Percentiles rank a stretch among this genome's conserved stretches.
phyloP scores from a whole-genome alignment of 2,797 vertebrate genomes.

The Leptodactylus fallax region DNA sequence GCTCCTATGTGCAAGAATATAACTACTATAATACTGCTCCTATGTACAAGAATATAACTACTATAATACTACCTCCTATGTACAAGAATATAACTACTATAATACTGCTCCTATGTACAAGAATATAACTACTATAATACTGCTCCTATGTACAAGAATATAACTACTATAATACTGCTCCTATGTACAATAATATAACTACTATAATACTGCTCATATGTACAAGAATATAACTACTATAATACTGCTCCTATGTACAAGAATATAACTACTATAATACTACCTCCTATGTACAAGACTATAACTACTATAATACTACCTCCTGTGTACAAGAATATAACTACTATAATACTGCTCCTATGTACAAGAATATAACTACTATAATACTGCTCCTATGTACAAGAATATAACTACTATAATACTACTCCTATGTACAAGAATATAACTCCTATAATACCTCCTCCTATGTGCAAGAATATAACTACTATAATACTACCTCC shows the following conservation, averaged over 20 bases:
- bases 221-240: no score
- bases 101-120: not conserved
- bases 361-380: constrained; percentile 5
- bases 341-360: not conserved
- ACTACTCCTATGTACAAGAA: not conserved
- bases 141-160: not conserved
- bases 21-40: no score
- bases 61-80: not conserved
- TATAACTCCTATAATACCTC: constrained; percentile 1
- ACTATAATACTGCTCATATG: no score
- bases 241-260: no score
- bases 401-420: constrained; percentile 9
- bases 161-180: no score
- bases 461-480: not conserved
- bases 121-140: constrained; percentile 9
- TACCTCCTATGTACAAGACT: not conserved
- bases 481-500: not conserved
- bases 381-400: not conserved
- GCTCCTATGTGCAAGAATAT: no score
- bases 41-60: constrained; percentile 2
- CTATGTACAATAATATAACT: no score
- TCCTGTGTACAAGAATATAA: not conserved
- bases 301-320: not conserved
- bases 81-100: constrained; percentile 1
- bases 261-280: no score